Percentiles rank a stretch among this genome's conserved stretches.
phyloP scores from a whole-genome alignment of 2,797 vertebrate genomes.

The Hyperoplus immaculatus region DNA sequence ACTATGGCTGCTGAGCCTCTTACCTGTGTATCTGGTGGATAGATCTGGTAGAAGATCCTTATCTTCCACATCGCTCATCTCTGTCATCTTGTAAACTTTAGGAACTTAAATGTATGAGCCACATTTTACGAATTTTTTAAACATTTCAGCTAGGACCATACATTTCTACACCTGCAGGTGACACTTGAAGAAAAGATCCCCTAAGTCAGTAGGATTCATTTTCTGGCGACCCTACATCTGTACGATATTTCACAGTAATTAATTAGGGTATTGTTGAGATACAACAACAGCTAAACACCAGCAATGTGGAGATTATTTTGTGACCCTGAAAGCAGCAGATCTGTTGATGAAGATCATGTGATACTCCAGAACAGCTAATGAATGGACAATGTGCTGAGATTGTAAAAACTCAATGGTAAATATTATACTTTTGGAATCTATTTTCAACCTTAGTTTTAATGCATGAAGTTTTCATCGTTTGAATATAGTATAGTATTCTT shows the following conservation, averaged over 20 bases:
- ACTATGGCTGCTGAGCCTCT: slow-evolving; percentile 80
- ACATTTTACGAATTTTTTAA: not conserved
- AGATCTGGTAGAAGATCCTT: slow-evolving; percentile 61
- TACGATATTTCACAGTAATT: too few relatives aligned
- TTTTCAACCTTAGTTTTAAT: not conserved
- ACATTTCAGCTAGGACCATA: too few relatives aligned
- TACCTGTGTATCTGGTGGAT: slow-evolving; percentile 76
- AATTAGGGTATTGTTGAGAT: too few relatives aligned
- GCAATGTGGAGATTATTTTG: too few relatives aligned
- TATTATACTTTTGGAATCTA: not conserved
- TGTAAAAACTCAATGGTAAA: not conserved
- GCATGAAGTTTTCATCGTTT: not conserved
- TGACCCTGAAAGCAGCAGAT: too few relatives aligned
- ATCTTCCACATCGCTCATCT: slow-evolving; percentile 53
- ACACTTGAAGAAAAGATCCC: too few relatives aligned
- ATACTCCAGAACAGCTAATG: not conserved
- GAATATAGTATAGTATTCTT: not conserved
- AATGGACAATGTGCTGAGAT: not conserved
- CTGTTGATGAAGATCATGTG: not conserved
- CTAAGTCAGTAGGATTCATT: too few relatives aligned
- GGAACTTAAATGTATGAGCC: not conserved
- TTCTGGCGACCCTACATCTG: too few relatives aligned
- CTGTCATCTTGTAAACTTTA: not conserved
- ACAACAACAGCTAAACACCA: too few relatives aligned
- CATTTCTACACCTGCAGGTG: too few relatives aligned